Evolutionary conservation across 2,888 invertebrate species (phyloP).

Genomic region (Ophraella communa): DNA sequence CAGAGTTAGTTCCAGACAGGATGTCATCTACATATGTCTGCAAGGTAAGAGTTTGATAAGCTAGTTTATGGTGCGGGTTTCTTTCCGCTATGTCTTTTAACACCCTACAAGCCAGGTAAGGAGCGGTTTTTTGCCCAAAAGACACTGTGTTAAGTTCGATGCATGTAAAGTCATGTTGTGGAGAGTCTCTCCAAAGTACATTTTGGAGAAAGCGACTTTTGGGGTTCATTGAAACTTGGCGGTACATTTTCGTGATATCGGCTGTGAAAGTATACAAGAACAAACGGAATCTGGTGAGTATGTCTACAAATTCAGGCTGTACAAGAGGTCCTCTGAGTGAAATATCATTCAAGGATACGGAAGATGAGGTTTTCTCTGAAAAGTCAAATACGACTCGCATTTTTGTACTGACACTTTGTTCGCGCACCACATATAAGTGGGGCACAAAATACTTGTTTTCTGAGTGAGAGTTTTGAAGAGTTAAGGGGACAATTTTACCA

Average conservation of each 20-base stretch:
- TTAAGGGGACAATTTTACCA: not conserved
- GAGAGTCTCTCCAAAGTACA: slow-evolving; percentile 20
- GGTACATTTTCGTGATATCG: slow-evolving; percentile 21
- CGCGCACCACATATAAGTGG: not conserved
- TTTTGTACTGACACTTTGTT: slow-evolving; percentile 16
- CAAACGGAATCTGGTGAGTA: slow-evolving; percentile 12
- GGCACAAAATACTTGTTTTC: not conserved
- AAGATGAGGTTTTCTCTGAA: slow-evolving; percentile 6
- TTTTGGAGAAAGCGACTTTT: slow-evolving; percentile 5
- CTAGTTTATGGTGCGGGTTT: not conserved
- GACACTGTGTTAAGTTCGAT: slow-evolving; percentile 24
- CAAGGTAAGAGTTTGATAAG: not conserved
- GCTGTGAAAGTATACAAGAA: slow-evolving; percentile 17
- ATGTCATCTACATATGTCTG: not conserved
- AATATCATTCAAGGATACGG: slow-evolving; percentile 14
- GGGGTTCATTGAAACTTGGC: slow-evolving; percentile 6
- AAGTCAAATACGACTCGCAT: slow-evolving; percentile 28
- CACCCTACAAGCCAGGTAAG: too few relatives aligned
- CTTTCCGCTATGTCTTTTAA: not conserved
- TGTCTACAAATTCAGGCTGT: slow-evolving; percentile 26
- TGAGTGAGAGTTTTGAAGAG: not conserved
- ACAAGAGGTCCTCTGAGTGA: slow-evolving; percentile 14
- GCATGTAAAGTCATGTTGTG: slow-evolving; percentile 9
- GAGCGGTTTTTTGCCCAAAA: slow-evolving; percentile 13
- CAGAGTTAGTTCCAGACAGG: not conserved